phyloP scores from a whole-genome alignment of 1,140 invertebrate species.

The Homarus americanus region DNA sequence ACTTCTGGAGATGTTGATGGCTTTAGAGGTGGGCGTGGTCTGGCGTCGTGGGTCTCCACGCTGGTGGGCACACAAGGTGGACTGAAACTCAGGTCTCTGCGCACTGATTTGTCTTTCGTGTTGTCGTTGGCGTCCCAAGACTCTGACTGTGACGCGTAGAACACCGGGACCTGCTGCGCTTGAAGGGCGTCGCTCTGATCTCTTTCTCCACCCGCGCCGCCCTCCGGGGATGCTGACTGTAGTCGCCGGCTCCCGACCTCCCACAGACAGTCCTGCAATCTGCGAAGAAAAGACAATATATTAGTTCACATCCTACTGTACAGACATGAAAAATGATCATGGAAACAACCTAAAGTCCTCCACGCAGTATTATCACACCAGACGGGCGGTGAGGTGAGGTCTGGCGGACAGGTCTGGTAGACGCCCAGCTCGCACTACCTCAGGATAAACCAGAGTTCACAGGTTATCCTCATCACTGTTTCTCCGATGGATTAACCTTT shows the following conservation, averaged over 20 bases:
- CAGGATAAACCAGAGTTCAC: too few species aligned
- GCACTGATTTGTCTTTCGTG: neutral
- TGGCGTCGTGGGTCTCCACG: constrained; percentile 39
- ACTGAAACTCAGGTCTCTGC: constrained; percentile 29
- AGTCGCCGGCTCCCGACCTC: constrained; percentile 23
- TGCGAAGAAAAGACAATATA: constrained; percentile 27
- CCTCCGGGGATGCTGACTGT: constrained; percentile 10
- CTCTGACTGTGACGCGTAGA: constrained; percentile 60
- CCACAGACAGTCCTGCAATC: constrained; percentile 30
- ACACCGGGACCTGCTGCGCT: constrained; percentile 51
- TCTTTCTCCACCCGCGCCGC: constrained; percentile 1
- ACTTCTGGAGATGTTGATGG: neutral
- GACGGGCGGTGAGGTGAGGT: too few species aligned
- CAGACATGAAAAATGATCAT: too few species aligned
- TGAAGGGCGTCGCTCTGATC: constrained; percentile 63
- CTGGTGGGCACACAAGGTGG: constrained; percentile 37
- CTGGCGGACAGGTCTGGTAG: too few species aligned
- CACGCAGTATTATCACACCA: too few species aligned
- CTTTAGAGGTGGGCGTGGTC: constrained; percentile 43
- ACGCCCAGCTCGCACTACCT: too few species aligned
- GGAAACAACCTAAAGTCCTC: too few species aligned
- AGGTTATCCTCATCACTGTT: too few species aligned
- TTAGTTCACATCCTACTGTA: too few species aligned
- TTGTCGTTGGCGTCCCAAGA: too few species aligned
- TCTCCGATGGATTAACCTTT: too few species aligned